Evolutionary conservation across 2,888 invertebrate species (phyloP).

Genomic region (Patella ulyssiponensis): DNA sequence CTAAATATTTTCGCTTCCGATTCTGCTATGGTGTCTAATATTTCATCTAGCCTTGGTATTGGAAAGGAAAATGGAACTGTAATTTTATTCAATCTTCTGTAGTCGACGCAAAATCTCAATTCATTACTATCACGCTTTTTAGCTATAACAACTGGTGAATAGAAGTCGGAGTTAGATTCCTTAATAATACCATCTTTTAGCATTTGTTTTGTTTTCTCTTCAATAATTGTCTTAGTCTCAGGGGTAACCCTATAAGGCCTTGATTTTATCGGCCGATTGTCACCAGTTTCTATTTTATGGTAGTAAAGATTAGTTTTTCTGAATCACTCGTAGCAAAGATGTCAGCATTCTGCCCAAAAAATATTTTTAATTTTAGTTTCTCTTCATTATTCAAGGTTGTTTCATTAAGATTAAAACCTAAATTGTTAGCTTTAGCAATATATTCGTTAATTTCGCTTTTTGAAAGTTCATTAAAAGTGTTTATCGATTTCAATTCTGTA

Average conservation of each 20-base stretch:
- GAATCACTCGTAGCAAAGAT: constrained; percentile 28
- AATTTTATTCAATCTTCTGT: constrained; percentile 38
- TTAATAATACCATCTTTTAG: constrained; percentile 27
- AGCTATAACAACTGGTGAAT: constrained; percentile 38
- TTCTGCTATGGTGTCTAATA: constrained; percentile 35
- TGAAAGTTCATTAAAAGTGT: no score
- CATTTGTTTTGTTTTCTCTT: constrained; percentile 36
- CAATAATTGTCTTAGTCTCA: constrained; percentile 23
- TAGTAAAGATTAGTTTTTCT: constrained; percentile 34
- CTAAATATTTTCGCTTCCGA: constrained; percentile 29
- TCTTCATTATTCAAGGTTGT: constrained; percentile 13
- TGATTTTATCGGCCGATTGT: constrained; percentile 29
- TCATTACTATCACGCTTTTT: constrained; percentile 35
- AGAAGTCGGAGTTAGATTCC: constrained; percentile 23
- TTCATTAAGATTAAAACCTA: constrained; percentile 19
- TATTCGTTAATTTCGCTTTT: no score
- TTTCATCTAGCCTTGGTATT: constrained; percentile 36
- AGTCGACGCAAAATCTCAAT: constrained; percentile 41
- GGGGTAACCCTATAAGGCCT: constrained; percentile 32
- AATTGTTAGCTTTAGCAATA: not conserved
- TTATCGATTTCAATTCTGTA: no score
- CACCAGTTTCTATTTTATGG: constrained; percentile 40
- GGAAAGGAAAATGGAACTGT: constrained; percentile 36
- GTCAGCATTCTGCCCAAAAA: constrained; percentile 2
- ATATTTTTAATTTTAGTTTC: not conserved